Percentiles rank a stretch among this genome's conserved stretches.
phyloP scores from a whole-genome alignment of 2,113 vertebrate species.

The Megaceryle torquata region DNA sequence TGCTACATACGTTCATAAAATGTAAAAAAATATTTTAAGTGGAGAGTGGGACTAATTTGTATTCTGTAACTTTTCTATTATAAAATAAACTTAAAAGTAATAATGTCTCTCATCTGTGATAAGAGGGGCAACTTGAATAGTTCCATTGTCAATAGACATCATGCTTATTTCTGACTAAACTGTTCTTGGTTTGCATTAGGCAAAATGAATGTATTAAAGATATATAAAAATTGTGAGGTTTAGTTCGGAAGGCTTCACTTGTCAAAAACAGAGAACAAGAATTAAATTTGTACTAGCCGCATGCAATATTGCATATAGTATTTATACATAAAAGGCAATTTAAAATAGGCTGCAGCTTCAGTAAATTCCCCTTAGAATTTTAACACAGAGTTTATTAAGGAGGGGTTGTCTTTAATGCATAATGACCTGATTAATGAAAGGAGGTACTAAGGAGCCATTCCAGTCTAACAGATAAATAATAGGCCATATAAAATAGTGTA shows the following conservation, averaged over 20 bases:
- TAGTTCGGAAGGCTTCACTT: not conserved
- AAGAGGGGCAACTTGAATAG: not conserved
- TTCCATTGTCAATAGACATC: not conserved
- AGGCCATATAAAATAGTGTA: not conserved
- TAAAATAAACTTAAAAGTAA: not conserved
- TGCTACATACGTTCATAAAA: not conserved
- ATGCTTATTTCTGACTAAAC: not conserved
- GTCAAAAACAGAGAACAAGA: not conserved
- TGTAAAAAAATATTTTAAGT: not conserved
- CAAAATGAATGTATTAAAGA: not conserved
- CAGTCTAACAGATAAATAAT: constrained; percentile 36
- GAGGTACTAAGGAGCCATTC: constrained; percentile 26
- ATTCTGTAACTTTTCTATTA: not conserved
- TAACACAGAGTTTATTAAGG: not conserved
- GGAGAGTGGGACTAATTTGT: not conserved
- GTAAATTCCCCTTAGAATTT: not conserved
- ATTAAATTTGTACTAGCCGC: not conserved
- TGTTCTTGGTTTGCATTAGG: not conserved
- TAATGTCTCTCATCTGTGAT: not conserved
- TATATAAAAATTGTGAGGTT: not conserved
- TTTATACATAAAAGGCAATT: not conserved
- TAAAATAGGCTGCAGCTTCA: not conserved
- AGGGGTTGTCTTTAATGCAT: not conserved
- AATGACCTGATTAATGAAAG: constrained; percentile 29
- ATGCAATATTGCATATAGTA: not conserved